phyloP scores from a whole-genome alignment of 1,140 invertebrate genomes.

The Trypoxylus dichotomus region DNA sequence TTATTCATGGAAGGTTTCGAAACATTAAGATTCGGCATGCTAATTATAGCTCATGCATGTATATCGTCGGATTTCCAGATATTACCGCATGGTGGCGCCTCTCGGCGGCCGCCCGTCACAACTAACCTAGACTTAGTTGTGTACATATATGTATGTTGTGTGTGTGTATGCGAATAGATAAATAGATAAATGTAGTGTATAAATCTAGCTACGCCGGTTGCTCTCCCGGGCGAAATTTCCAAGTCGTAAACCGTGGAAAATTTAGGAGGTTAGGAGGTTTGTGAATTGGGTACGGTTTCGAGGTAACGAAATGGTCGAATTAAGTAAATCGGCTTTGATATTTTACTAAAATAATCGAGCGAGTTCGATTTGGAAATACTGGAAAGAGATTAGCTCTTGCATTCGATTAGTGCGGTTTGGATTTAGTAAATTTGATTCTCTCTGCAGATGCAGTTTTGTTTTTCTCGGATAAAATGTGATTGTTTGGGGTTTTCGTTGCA shows the following conservation, averaged over 20 bases:
- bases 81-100: background rate
- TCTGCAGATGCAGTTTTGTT: no score
- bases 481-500: no score
- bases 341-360: background rate
- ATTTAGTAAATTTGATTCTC: no score
- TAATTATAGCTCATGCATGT: conserved; percentile 6
- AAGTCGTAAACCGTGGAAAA: conserved; percentile 7
- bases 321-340: background rate
- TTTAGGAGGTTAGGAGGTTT: background rate
- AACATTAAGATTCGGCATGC: conserved; percentile 28
- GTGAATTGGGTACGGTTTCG: background rate
- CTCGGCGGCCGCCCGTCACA: background rate
- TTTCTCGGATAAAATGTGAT: no score
- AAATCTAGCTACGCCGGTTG: background rate
- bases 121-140: background rate
- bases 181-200: conserved; percentile 6
- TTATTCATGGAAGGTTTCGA: conserved; percentile 19
- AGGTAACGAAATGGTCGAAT: background rate
- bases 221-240: background rate
- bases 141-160: background rate
- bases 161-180: background rate
- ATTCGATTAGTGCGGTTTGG: no score
- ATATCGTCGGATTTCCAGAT: background rate
- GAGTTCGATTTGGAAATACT: no score
- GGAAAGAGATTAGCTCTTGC: no score